Percentiles rank a stretch among this genome's conserved stretches.
These are phyloP conservation scores for Chunga burmeisteri DNA, from an alignment of 2,113 vertebrate genomes.

Conservation along the genomic window DNA sequence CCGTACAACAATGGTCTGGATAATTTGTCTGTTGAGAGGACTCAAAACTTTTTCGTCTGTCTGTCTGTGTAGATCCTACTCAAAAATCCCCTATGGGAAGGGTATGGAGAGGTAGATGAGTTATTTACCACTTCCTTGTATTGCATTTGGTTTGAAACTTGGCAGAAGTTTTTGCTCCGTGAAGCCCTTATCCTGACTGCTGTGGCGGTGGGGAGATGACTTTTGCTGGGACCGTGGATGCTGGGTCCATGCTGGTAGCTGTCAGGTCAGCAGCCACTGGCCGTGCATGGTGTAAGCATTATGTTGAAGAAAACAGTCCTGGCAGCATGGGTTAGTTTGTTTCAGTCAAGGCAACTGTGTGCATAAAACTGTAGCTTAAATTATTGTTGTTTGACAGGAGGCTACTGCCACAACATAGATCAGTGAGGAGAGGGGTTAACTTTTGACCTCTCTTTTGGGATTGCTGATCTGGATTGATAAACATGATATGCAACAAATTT, in stretches of 20 bases:
- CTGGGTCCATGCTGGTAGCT: accelerated
- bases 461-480: neutral
- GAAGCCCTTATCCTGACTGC: neutral
- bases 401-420: neutral
- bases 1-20: neutral
- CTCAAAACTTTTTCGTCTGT: neutral
- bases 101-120: neutral
- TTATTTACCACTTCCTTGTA: neutral
- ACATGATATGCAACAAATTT: neutral
- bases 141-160: neutral
- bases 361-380: neutral
- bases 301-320: neutral
- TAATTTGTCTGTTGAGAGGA: neutral
- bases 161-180: neutral
- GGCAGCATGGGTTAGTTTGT: neutral
- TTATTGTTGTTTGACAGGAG: neutral
- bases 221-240: neutral
- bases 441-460: neutral
- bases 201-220: accelerated
- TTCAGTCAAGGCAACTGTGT: neutral
- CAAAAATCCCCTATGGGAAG: neutral
- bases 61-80: neutral
- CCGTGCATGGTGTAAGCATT: accelerated
- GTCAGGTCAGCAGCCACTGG: neutral
- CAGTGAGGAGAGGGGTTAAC: neutral